These are phyloP conservation scores for Phortica okadai DNA, from an alignment of 2,888 invertebrate genomes.

Conservation along the genomic window DNA sequence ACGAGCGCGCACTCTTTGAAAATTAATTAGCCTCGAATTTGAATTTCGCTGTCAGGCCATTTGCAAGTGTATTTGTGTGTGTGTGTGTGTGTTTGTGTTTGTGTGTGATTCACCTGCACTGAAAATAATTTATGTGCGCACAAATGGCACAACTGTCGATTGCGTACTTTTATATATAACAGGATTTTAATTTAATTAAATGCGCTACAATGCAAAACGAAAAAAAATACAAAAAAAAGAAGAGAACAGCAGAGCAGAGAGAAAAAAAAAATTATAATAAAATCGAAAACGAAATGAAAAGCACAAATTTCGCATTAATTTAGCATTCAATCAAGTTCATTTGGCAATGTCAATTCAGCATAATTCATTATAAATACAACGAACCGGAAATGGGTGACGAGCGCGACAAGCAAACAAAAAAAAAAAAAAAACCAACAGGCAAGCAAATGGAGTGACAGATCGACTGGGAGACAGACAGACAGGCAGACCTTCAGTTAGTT, in stretches of 20 bases:
- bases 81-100: not conserved
- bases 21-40: conserved; percentile 12
- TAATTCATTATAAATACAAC: conserved; percentile 5
- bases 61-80: not conserved
- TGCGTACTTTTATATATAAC: not conserved
- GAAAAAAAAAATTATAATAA: conserved; percentile 5
- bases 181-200: conserved; percentile 22
- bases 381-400: too few species aligned
- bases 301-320: conserved; percentile 19
- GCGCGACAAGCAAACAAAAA: not conserved
- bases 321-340: conserved; percentile 22
- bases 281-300: not conserved
- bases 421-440: not conserved
- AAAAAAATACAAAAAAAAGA: conserved; percentile 1
- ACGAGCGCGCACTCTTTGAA: not conserved
- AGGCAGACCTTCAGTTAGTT: not conserved
- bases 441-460: not conserved
- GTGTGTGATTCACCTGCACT: too few species aligned
- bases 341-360: conserved; percentile 20
- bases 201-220: not conserved
- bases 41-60: too few species aligned
- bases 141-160: too few species aligned
- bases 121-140: too few species aligned
- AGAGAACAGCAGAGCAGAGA: not conserved
- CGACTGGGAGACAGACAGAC: not conserved